Evolutionary conservation across 1,140 invertebrate species (phyloP).

Genomic region (Goniozus legneri): DNA sequence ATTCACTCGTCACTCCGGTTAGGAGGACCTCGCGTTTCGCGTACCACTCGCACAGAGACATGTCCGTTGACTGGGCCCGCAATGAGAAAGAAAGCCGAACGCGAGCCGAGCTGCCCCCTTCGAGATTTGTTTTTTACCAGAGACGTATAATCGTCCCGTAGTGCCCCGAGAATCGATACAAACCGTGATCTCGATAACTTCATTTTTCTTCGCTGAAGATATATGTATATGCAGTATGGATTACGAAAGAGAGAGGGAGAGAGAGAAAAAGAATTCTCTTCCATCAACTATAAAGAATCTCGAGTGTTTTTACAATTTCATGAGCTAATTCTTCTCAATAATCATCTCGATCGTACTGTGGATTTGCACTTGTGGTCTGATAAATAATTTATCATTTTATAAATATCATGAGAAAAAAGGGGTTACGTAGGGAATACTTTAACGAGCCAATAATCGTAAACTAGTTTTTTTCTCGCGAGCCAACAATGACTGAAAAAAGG

Average conservation of each 20-base stretch:
- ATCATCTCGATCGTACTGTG: neutral
- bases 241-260: neutral
- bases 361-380: neutral
- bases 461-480: neutral
- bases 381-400: neutral
- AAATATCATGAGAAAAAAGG: neutral
- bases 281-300: neutral
- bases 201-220: neutral
- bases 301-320: neutral
- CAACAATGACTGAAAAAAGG: neutral
- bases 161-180: neutral
- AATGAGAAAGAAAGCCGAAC: slow-evolving; percentile 10
- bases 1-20: slow-evolving; percentile 37
- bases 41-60: slow-evolving; percentile 43
- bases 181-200: neutral
- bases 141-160: too few species aligned
- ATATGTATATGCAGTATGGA: neutral
- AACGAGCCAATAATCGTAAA: neutral
- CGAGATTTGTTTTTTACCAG: neutral
- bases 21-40: slow-evolving; percentile 32
- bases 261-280: neutral
- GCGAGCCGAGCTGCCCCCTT: neutral
- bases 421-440: neutral
- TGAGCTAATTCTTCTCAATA: neutral
- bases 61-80: slow-evolving; percentile 27